Evolutionary conservation across 2,113 vertebrate species (phyloP).

Genomic region (Lamprotornis superbus): DNA sequence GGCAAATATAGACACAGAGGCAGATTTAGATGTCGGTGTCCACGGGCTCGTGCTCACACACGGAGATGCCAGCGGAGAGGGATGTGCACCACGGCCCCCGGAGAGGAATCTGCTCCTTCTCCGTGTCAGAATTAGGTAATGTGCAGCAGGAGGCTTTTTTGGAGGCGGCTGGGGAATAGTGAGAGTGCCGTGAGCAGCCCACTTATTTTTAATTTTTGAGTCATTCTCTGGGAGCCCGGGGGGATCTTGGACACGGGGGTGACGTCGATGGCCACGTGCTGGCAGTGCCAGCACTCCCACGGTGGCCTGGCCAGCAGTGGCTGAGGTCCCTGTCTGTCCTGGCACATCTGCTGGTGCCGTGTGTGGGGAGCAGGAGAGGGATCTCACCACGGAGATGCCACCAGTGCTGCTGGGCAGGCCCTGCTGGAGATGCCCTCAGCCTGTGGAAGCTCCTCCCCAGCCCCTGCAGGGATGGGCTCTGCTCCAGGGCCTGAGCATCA

Average conservation of each 20-base stretch:
- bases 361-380: background rate
- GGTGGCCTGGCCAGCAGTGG: rapidly evolving
- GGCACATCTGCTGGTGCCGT: rapidly evolving
- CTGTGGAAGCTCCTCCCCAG: background rate
- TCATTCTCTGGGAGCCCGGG: background rate
- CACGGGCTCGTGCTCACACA: rapidly evolving
- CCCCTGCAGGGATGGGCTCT: rapidly evolving
- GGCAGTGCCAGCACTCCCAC: background rate
- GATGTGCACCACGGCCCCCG: background rate
- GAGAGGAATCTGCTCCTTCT: background rate
- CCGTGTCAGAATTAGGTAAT: background rate
- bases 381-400: rapidly evolving
- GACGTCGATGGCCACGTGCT: rapidly evolving
- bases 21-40: background rate
- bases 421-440: background rate
- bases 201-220: background rate
- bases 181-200: background rate
- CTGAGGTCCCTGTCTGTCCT: background rate
- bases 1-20: background rate
- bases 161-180: background rate
- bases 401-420: rapidly evolving
- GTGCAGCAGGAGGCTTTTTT: background rate
- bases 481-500: background rate
- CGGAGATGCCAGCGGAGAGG: rapidly evolving
- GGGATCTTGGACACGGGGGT: rapidly evolving